Evolutionary conservation across 37 sponge, comb jelly and placozoan species (phyloP), one percentile per base, ranked within the genome.

Genomic region (Hexactinellida sp.): DNA sequence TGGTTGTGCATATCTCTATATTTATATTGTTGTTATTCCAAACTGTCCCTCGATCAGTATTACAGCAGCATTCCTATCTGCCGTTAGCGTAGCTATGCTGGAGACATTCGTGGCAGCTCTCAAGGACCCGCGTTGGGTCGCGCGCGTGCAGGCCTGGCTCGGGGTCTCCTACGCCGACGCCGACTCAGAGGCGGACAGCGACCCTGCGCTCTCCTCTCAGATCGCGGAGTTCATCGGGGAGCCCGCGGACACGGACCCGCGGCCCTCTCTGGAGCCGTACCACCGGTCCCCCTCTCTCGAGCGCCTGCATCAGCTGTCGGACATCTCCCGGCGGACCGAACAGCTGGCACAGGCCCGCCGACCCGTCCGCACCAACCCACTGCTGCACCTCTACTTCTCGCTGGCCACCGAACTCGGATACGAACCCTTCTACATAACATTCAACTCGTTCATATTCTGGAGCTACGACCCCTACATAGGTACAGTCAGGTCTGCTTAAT

Each of bases 381-480:
- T 93, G 0, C 9, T 95, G n/a, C 92, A 95, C 39, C 16, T 90
- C n/a, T 92, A 88, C 82, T 95, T 95, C 54, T 82, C 90, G 24
- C 25, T 93, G n/a, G 91, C 92, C 39, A 90, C 96, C 9, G 94
- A 91, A 36, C 82, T 90, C 13, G 96, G 97, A 16, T 91, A 93
- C 38, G 97, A 96, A 82, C 88, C 90, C 0, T 96, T 96, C 89
- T 96, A 94, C 84, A 92, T 96, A 39, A 88, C 90, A 0, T 85
- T 96, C 30, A 28, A 94, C 0, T 90, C 95, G 5, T 54, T 88
- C 35, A 3, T 92, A 1, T 38, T 84, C 71, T 96, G 91, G 91
- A 94, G 93, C 82, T 34, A 92, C 25, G 97, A 96, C 71, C 82
- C 76, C 35, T 35, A 47, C 30, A 28, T 94, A 5, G 84, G 47